Base-by-base conservation (phyloP, 2,797 vertebrate species). In the Amblyraja radiata region DNA sequence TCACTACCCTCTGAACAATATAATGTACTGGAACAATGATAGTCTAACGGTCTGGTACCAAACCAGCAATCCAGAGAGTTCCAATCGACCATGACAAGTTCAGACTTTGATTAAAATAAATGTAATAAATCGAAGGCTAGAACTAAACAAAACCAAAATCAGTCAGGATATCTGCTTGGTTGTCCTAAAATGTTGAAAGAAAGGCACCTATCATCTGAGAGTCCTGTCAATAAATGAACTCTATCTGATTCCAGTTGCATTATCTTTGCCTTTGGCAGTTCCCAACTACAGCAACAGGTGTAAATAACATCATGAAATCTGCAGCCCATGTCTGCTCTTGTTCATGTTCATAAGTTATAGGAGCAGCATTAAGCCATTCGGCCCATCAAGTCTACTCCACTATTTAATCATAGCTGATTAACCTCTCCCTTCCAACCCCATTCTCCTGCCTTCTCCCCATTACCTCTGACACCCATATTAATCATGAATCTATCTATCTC, bases 1-100 rank as follows among this genome's bases (percentile, higher is more conserved):
- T 46, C 46, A 46, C 2, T 46, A 46, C 2, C 46, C 0, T 2
- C 46, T 46, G 46, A 46, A 2, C 46, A 46, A 46, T 46, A 46
- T 46, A 46, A 46, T 3, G 46, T 46, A 93, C 93, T 93, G 73
- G 86, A 94, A 94, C 95, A 95, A 95, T 95, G 94, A 94, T 94
- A 39, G 39, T 6, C 39, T 13, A 2, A 11, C n/a, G 76, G 18
- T 81, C 16, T 81, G 79, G 36, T 4, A 23, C 46, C 11, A 54
- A 16, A 54, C 39, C 2, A 58, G 80, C 23, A 58, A 58, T 25
- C n/a, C 14, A 25, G 0, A 83, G 46, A 58, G 6, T 83, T 83
- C 80, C 54, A 80, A 83, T 83, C 21, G 0, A 46, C 79, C 79
- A 39, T 21, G 79, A 6, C 5, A 80, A 80, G 36, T 80, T 80